Base-by-base conservation (phyloP, 2,797 vertebrate species). In the Myripristis jacobus region DNA sequence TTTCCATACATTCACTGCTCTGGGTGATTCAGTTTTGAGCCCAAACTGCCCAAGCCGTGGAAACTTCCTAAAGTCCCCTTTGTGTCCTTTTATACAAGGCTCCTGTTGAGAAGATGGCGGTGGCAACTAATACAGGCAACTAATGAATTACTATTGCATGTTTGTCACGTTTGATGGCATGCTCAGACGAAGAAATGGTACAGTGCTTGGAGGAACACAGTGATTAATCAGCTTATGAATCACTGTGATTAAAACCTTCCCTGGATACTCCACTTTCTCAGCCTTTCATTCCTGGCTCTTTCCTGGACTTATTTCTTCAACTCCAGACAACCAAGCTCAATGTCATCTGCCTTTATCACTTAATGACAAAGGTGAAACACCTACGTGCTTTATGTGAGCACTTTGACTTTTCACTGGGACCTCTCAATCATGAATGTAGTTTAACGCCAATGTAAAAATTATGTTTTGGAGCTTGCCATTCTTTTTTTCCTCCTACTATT, bases 201-300 rank as follows among this genome's bases (percentile, higher is more conserved):
- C 34, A 16, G 2, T 51, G 51, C 50, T 51, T 22, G 10, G 19
- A 59, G 63, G 38, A 22, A 63, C 59, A 41, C 18, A 34, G 51
- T 57, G 62, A 63, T 67, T 66, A 54, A 66, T 66, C 43, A 18
- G 36, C 25, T 46, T 58, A 71, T 51, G 64, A 66, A 66, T 66
- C 24, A 38, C 36, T 38, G 36, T 38, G 36, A 38, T 38, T 38
- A 38, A 38, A 15, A 16, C 50, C 19, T 24, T 44, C 22, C 50
- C 50, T 13, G 36, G n/a, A 43, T 43, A 65, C 50, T 53, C 15
- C 50, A 24, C 48, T 36, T 25, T 8, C 27, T 25, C 11, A 22
- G 6, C 44, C 27, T 53, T 53, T 29, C 13, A 15, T 38, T 38
- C 36, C 13, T 38, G 29, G 16, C 25, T 29, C 2, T 57, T 38